Conservation (phyloP, 2,888 invertebrate genomes). For the Elysia crispata region DNA sequence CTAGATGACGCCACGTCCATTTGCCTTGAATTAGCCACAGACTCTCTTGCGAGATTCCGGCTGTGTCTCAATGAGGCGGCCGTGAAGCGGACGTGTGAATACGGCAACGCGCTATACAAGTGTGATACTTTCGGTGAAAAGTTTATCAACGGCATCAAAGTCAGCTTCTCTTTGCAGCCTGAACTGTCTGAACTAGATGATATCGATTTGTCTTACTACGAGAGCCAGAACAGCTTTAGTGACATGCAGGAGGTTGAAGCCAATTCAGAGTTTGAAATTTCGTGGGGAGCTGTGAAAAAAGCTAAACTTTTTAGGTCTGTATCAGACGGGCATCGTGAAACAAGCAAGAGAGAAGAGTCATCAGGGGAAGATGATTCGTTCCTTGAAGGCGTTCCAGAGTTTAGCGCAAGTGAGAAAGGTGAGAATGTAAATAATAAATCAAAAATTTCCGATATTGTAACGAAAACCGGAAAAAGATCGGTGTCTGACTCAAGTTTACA, state of each 20-base stretch:
- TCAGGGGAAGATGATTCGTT: neutral
- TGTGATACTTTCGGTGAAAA: constrained; percentile 56
- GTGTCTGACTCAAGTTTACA: constrained; percentile 18
- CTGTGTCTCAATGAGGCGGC: constrained; percentile 60
- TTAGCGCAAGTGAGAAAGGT: neutral
- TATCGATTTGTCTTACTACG: constrained; percentile 45
- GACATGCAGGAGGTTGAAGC: constrained; percentile 60
- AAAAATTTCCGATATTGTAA: neutral
- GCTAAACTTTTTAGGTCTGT: constrained; percentile 27
- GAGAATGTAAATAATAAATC: neutral
- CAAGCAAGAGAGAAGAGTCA: neutral
- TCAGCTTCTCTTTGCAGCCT: constrained; percentile 58
- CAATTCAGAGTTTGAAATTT: constrained; percentile 59
- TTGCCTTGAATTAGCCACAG: constrained; percentile 58
- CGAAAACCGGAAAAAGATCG: neutral
- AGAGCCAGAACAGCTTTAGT: constrained; percentile 45
- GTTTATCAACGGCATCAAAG: constrained; percentile 59
- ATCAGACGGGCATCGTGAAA: neutral
- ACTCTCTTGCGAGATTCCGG: constrained; percentile 56
- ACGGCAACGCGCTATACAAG: constrained; percentile 56
- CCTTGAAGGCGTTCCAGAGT: neutral
- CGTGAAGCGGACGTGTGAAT: constrained; percentile 54
- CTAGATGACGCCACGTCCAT: constrained; percentile 51
- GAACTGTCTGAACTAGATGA: constrained; percentile 49
- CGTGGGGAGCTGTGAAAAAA: constrained; percentile 53